Evolutionary conservation across 1,140 invertebrate species (phyloP).

Genomic region (Babylonia areolata): DNA sequence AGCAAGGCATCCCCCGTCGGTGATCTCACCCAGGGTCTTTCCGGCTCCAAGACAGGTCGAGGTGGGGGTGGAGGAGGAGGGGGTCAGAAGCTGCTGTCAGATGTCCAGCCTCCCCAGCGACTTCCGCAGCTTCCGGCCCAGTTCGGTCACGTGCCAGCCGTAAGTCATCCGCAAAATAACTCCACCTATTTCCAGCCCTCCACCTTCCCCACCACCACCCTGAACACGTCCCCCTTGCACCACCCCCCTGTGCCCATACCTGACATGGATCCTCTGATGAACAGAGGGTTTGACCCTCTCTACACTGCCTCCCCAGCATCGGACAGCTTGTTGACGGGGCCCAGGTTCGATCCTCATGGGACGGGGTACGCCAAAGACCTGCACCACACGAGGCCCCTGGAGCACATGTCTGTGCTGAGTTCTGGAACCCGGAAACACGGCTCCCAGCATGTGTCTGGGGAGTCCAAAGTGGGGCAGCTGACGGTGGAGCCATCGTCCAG

Average conservation of each 20-base stretch:
- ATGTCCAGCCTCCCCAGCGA: slow-evolving; percentile 22
- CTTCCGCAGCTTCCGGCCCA: slow-evolving; percentile 26
- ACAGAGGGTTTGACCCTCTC: slow-evolving; percentile 2
- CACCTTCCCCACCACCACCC: slow-evolving; percentile 13
- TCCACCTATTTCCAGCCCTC: slow-evolving; percentile 3
- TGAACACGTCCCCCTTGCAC: slow-evolving; percentile 42
- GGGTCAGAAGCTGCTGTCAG: slow-evolving; percentile 26
- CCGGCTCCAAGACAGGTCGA: background rate
- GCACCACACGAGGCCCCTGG: no score
- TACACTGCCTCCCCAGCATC: no score
- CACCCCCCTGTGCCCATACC: slow-evolving; percentile 26
- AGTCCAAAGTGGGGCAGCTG: no score
- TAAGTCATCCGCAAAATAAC: background rate
- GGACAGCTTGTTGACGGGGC: no score
- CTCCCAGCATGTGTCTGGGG: no score
- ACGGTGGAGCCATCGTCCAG: no score
- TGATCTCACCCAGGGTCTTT: background rate
- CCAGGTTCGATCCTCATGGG: no score
- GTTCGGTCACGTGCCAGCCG: background rate
- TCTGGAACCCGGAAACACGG: no score
- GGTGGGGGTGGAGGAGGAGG: slow-evolving; percentile 4
- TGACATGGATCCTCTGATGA: slow-evolving; percentile 8
- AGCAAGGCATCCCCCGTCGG: background rate
- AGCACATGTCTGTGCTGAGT: no score
- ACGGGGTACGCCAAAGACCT: no score